A percentile compares a stretch with the other conserved stretches of the same genome.
phyloP scores from a whole-genome alignment of 2,113 vertebrate genomes.

The Peromyscus leucopus region DNA sequence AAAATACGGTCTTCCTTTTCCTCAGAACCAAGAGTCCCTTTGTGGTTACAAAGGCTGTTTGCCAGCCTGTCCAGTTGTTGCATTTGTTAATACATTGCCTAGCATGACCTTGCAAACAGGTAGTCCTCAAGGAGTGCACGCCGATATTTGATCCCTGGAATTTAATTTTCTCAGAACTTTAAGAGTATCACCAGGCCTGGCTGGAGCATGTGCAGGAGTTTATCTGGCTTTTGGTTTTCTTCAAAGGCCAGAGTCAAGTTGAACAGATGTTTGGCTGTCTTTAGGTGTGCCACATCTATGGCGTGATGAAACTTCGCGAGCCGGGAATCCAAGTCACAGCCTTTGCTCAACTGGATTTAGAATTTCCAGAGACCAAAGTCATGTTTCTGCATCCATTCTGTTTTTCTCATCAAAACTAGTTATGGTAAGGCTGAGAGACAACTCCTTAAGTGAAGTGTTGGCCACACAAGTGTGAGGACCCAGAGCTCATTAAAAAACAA shows the following conservation, averaged over 20 bases:
- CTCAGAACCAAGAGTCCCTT: slow-evolving; percentile 46
- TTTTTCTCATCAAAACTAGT: neutral
- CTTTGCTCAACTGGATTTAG: neutral
- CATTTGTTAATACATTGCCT: neutral
- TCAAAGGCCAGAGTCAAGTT: neutral
- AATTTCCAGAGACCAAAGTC: neutral
- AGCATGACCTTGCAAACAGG: neutral
- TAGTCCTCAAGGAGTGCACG: neutral
- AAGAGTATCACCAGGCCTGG: neutral
- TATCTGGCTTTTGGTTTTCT: neutral
- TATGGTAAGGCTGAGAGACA: neutral
- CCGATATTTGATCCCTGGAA: neutral
- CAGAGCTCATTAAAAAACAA: neutral
- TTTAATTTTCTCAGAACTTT: neutral
- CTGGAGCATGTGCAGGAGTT: neutral
- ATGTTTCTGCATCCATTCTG: neutral
- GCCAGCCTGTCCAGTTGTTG: neutral
- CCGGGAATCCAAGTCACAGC: neutral
- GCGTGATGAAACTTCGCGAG: neutral
- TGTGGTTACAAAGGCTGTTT: neutral
- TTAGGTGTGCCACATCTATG: neutral
- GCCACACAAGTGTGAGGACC: neutral
- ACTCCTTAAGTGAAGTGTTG: neutral
- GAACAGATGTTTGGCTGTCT: neutral
- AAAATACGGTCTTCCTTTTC: slow-evolving; percentile 50